These are phyloP conservation scores for Ophiothrix spiculata DNA, from an alignment of 35 echinoderm and acorn worm species.

Conservation along the genomic window DNA sequence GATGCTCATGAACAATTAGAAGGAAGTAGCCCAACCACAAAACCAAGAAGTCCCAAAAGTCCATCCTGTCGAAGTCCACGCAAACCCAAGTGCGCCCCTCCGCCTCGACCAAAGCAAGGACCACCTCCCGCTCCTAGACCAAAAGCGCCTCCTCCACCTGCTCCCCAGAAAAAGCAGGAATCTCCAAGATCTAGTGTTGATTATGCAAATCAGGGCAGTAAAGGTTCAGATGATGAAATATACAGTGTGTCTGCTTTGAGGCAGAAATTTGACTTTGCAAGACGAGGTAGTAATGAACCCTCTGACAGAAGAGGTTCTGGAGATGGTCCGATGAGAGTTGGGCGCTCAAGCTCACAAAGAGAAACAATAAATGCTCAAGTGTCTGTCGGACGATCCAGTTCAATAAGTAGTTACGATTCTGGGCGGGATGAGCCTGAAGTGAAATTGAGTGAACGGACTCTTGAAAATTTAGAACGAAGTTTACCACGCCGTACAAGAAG, in stretches of 20 bases:
- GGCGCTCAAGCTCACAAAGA: background rate
- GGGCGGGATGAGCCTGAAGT: background rate
- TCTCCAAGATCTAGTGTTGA: background rate
- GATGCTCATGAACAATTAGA: background rate
- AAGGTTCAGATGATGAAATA: background rate
- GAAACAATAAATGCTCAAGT: background rate
- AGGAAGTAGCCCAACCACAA: background rate
- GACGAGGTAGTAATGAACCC: background rate
- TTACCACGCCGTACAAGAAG: slow-evolving; percentile 51
- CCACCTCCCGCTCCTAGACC: background rate
- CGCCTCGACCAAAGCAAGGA: background rate
- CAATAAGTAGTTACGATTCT: background rate
- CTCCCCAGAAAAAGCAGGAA: background rate
- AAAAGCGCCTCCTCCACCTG: slow-evolving; percentile 18
- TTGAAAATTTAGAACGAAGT: slow-evolving; percentile 49
- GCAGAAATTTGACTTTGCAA: background rate
- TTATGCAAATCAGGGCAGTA: background rate
- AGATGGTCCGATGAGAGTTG: background rate
- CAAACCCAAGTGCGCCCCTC: background rate
- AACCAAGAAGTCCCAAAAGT: no score
- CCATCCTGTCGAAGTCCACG: no score
- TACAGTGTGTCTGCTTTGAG: background rate
- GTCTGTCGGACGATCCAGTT: background rate
- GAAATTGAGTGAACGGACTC: slow-evolving; percentile 48
- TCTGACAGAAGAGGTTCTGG: background rate